These are phyloP conservation scores for Euura saliciscinereae DNA, from an alignment of 1,140 invertebrate species.

Conservation along the genomic window DNA sequence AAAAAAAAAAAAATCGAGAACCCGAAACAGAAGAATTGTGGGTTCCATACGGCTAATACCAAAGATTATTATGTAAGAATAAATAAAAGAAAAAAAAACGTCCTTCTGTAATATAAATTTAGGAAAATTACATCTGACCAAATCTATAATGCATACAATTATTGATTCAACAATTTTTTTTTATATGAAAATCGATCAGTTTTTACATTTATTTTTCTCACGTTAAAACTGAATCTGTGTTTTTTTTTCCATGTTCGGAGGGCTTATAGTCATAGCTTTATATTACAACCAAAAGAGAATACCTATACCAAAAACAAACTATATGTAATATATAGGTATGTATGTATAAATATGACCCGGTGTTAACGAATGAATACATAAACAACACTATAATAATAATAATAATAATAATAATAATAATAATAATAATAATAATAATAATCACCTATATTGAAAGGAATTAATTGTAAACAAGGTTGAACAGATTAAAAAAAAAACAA, in stretches of 20 bases:
- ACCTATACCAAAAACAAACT: not conserved
- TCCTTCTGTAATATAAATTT: conserved; percentile 30
- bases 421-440: not conserved
- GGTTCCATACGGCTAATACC: conserved; percentile 55
- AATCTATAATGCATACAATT: not conserved
- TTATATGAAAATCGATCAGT: too few relatives aligned
- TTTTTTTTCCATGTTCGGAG: not conserved
- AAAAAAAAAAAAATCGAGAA: conserved; percentile 11
- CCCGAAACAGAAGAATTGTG: conserved; percentile 25
- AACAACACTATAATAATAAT: not conserved
- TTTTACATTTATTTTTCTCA: too few relatives aligned
- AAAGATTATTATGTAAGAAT: conserved; percentile 51
- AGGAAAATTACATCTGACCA: conserved; percentile 20
- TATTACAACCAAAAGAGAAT: not conserved
- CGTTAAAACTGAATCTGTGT: too few relatives aligned
- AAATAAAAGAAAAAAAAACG: conserved; percentile 29
- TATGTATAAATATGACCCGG: not conserved
- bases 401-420: not conserved
- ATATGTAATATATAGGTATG: not conserved
- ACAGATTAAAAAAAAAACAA: not conserved
- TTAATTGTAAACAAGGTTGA: too few relatives aligned
- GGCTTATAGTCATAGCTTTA: conserved; percentile 5
- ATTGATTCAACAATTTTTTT: not conserved
- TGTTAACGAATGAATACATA: not conserved
- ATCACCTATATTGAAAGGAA: not conserved